Evolutionary conservation across 2,797 vertebrate species (phyloP), one percentile per base, ranked within the genome.

Genomic region (Ctenochaetus hawaiiensis): DNA sequence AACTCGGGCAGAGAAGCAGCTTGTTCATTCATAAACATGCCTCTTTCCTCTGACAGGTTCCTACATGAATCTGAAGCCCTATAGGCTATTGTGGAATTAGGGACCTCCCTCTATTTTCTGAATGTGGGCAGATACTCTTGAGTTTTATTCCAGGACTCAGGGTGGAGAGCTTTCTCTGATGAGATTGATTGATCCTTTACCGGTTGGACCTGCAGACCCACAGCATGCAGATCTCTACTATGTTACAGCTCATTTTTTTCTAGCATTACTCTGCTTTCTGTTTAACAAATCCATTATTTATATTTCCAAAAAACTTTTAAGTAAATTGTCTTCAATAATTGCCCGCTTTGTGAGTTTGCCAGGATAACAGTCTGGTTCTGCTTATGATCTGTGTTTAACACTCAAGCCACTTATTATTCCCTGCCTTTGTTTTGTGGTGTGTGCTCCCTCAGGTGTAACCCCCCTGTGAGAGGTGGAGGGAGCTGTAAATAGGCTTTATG

Each of bases 21-120:
- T 83, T 86, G 85, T 94, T 93, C 94, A 94, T 94, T 94, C 94
- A 94, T 94, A 93, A 94, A 94, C 93, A 94, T 92, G 92, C 89
- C 90, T 92, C 92, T 92, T 93, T 84, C 84, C 87, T 92, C 94
- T 93, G 92, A 94, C 94, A 94, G 94, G 92, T 94, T 94, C 90
- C 87, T 94, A 93, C 94, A 94, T 93, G 94, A 92, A 89, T 92
- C 93, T 93, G 92, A 92, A 94, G 91, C 91, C 93, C 94, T 93
- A 94, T 94, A 94, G 94, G 94, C 93, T 93, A 93, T 93, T 94
- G 92, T 92, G 81, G 90, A 93, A 92, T 93, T 87, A 93, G 91
- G 93, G 90, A 93, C 94, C 94, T 94, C 92, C 94, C 94, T 94
- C 92, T 90, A 90, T 90, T 93, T 93, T 94, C 90, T 93, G 90